These are phyloP conservation scores for Leptodirus hochenwartii DNA, from an alignment of 2,888 invertebrate genomes.

Conservation along the genomic window DNA sequence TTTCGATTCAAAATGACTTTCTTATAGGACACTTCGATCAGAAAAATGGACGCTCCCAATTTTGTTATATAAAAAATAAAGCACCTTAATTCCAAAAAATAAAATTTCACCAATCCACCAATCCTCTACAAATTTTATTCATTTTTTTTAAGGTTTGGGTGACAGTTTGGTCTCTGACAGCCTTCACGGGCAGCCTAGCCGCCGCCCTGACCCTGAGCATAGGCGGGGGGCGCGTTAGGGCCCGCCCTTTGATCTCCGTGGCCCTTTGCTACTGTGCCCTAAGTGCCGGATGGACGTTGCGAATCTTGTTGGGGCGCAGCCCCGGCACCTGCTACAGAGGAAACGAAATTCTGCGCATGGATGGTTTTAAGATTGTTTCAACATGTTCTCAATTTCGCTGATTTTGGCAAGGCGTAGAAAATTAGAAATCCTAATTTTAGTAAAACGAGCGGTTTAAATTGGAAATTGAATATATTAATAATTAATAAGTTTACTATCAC, in stretches of 20 bases:
- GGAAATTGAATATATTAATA: no score
- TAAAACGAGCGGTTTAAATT: no score
- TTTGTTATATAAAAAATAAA: no score
- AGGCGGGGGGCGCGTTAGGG: constrained; percentile 36
- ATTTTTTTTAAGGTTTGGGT: constrained; percentile 44
- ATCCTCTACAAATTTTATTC: not conserved
- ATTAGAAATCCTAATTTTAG: no score
- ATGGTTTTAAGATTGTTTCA: constrained; percentile 77
- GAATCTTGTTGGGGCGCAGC: constrained; percentile 49
- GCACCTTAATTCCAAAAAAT: no score
- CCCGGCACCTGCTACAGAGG: constrained; percentile 15
- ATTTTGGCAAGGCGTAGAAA: constrained; percentile 84
- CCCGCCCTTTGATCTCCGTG: constrained; percentile 62
- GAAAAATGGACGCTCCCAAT: no score
- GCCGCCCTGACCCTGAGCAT: constrained; percentile 56
- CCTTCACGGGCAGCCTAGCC: constrained; percentile 52
- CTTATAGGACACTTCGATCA: no score
- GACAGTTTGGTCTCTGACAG: constrained; percentile 63
- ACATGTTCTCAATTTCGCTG: constrained; percentile 71
- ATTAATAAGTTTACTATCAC: no score
- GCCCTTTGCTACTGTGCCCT: constrained; percentile 71
- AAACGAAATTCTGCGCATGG: constrained; percentile 35
- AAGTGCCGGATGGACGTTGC: constrained; percentile 64
- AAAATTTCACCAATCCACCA: not conserved
- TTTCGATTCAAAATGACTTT: no score